Percentiles rank a stretch among this genome's conserved stretches.
These are phyloP conservation scores for Drosophila albomicans DNA, from an alignment of 1,140 invertebrate species.

Conservation along the genomic window DNA sequence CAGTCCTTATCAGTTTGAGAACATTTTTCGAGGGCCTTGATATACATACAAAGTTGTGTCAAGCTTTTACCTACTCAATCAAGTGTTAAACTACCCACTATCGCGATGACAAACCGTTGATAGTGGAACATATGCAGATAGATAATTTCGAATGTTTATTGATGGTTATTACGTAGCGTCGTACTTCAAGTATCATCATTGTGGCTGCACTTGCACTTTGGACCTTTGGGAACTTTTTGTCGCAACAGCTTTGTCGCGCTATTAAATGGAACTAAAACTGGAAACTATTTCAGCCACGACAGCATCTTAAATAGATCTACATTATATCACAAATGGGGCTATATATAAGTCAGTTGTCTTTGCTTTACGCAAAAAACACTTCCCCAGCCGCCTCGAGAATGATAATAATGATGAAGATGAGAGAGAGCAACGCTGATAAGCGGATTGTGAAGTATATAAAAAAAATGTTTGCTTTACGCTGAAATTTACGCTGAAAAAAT, in stretches of 20 bases:
- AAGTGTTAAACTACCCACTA: background rate
- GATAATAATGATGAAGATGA: constrained; percentile 3
- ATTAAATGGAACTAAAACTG: constrained; percentile 25
- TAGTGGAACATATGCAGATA: constrained; percentile 10
- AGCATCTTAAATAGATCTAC: constrained; percentile 23
- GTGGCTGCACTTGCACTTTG: background rate
- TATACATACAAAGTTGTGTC: background rate
- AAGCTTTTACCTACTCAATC: constrained; percentile 20
- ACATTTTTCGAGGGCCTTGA: background rate
- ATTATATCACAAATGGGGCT: constrained; percentile 18
- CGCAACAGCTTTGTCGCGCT: constrained; percentile 18
- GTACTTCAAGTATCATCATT: constrained; percentile 22
- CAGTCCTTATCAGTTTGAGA: constrained; percentile 16
- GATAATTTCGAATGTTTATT: constrained; percentile 9
- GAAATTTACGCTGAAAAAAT: constrained; percentile 5
- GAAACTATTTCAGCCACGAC: background rate
- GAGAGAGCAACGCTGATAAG: constrained; percentile 10
- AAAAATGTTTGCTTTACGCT: constrained; percentile 13
- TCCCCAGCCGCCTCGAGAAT: background rate
- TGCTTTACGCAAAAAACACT: constrained; percentile 5
- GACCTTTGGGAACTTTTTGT: background rate
- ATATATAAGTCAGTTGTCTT: constrained; percentile 39
- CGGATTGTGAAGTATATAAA: constrained; percentile 18
- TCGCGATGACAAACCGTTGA: constrained; percentile 4
- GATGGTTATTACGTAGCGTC: constrained; percentile 25